Conservation (phyloP, 1,140 invertebrate genomes). For the Brachionus rubens region DNA sequence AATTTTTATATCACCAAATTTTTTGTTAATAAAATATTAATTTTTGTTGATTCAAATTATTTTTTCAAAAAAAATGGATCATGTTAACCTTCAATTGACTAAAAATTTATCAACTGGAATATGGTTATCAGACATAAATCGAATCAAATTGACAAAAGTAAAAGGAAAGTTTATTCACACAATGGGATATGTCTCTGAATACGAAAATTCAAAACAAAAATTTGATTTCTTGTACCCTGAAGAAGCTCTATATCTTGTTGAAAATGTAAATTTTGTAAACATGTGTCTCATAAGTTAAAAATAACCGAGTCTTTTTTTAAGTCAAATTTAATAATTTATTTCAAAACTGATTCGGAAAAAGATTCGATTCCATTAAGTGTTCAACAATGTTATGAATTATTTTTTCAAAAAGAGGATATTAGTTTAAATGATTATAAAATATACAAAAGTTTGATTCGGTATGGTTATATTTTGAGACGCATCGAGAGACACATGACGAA, state of each 20-base stretch:
- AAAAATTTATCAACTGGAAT: conserved; percentile 39
- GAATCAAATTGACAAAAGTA: background rate
- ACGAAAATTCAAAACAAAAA: background rate
- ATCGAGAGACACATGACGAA: background rate
- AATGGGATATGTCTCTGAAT: background rate
- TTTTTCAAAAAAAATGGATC: background rate
- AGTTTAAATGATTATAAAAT: conserved; percentile 37
- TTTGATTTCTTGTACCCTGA: conserved; percentile 13
- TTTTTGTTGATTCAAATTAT: too few relatives aligned
- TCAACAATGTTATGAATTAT: conserved; percentile 30
- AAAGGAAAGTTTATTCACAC: conserved; percentile 35
- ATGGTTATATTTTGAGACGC: conserved; percentile 32
- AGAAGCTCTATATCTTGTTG: conserved; percentile 24
- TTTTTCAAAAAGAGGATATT: conserved; percentile 1
- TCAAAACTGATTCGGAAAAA: background rate
- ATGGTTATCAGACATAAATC: background rate
- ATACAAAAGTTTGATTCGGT: background rate
- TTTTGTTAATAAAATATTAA: too few relatives aligned
- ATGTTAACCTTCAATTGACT: background rate
- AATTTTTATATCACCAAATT: too few relatives aligned
- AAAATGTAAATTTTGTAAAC: conserved; percentile 10
- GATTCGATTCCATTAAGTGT: conserved; percentile 4
- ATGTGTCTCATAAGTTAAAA: background rate
- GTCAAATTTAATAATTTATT: conserved; percentile 23
- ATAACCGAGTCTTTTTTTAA: background rate